Percentiles rank a stretch among this genome's conserved stretches.
phyloP scores from a whole-genome alignment of 2,888 invertebrate genomes.

The Acronicta aceris region DNA sequence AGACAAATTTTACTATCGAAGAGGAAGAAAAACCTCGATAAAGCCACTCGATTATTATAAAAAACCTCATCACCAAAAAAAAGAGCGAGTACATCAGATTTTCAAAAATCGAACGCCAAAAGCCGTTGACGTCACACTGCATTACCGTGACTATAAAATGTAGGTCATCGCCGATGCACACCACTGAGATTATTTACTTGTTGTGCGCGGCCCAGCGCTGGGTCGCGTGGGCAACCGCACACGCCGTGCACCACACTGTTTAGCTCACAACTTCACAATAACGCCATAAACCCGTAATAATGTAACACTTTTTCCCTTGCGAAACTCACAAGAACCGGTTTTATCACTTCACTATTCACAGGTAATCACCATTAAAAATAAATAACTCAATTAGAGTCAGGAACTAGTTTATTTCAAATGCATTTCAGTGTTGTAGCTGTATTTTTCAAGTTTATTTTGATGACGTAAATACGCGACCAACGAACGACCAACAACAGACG shows the following conservation, averaged over 20 bases:
- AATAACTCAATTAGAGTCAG: conserved; percentile 11
- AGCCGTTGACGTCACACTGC: conserved; percentile 59
- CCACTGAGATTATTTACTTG: conserved; percentile 20
- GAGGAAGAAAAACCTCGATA: no score
- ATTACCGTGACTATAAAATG: conserved; percentile 49
- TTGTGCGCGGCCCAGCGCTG: conserved; percentile 6
- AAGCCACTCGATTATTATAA: neutral
- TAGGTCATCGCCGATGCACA: conserved; percentile 56
- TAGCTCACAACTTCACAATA: conserved; percentile 41
- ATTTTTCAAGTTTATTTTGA: conserved; percentile 69
- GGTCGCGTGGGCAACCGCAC: conserved; percentile 23
- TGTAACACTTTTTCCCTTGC: conserved; percentile 40
- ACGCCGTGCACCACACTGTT: conserved; percentile 22
- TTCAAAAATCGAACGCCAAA: conserved; percentile 55
- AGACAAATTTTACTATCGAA: no score
- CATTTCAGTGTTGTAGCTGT: conserved; percentile 45
- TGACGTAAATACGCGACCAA: conserved; percentile 62
- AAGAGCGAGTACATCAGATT: conserved; percentile 19
- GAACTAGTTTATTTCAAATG: conserved; percentile 27
- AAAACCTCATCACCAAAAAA: conserved; percentile 31
- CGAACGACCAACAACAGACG: conserved; percentile 59
- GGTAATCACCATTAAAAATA: conserved; percentile 8
- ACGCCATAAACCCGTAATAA: conserved; percentile 21
- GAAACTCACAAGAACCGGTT: conserved; percentile 29
- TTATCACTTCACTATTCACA: conserved; percentile 14